phyloP scores from a whole-genome alignment of 2,797 vertebrate species.

The Anguilla anguilla region DNA sequence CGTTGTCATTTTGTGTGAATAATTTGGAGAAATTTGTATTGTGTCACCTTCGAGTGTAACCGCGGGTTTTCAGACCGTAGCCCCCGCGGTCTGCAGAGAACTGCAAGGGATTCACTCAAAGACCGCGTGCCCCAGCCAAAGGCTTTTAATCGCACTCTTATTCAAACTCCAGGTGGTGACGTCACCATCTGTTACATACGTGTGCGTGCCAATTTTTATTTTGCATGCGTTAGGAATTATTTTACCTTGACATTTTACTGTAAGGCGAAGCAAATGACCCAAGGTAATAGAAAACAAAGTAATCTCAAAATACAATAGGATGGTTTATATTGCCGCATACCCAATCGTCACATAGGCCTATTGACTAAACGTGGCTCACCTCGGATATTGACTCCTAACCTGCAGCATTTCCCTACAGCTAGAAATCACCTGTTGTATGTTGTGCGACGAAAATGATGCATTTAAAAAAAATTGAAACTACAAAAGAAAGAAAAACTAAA shows the following conservation, averaged over 20 bases:
- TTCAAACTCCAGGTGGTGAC: not conserved
- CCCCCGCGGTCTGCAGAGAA: not conserved
- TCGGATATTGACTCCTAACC: no score
- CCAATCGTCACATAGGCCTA: no score
- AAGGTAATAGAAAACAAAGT: no score
- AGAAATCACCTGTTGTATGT: no score
- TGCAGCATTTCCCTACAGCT: no score
- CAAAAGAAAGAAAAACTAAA: no score
- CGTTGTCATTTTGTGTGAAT: not conserved
- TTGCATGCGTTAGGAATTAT: not conserved
- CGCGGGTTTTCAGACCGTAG: not conserved
- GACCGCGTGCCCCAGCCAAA: not conserved
- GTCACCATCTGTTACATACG: not conserved
- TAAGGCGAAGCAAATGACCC: not conserved
- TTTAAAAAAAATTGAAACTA: no score
- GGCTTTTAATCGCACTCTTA: not conserved
- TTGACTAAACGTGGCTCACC: no score
- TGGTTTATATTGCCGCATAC: no score
- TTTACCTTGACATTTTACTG: not conserved
- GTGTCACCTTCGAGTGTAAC: not conserved
- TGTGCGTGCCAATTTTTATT: not conserved
- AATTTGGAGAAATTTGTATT: not conserved
- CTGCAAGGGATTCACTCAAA: not conserved
- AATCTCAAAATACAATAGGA: no score
- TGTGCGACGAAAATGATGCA: no score